Percentiles rank a stretch among this genome's conserved stretches.
phyloP scores from a whole-genome alignment of 2,113 vertebrate genomes.

The Erythrolamprus reginae region DNA sequence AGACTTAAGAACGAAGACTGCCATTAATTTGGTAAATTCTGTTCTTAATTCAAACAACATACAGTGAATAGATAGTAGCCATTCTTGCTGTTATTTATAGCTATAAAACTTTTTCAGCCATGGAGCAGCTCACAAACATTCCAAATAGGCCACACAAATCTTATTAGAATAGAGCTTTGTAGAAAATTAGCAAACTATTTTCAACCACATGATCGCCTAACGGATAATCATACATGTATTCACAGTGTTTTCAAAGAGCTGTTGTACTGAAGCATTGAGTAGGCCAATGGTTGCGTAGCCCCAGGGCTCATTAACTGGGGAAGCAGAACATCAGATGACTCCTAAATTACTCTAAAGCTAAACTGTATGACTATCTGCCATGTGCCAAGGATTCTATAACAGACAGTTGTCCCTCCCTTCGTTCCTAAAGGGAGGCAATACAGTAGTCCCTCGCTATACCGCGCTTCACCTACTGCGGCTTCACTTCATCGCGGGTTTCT shows the following conservation, averaged over 20 bases:
- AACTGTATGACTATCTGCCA: not conserved
- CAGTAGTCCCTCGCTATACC: too few relatives aligned
- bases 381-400: accelerated
- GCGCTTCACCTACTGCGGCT: too few relatives aligned
- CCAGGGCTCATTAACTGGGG: not conserved
- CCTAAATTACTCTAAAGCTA: not conserved
- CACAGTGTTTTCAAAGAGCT: not conserved
- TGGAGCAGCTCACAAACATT: not conserved
- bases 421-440: not conserved
- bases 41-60: not conserved
- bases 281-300: not conserved
- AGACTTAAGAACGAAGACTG: not conserved
- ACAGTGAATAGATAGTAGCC: not conserved
- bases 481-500: too few relatives aligned
- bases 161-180: not conserved
- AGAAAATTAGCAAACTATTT: not conserved
- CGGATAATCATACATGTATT: not conserved
- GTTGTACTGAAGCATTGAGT: not conserved
- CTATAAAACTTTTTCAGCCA: not conserved
- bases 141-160: not conserved
- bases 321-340: conserved; percentile 13
- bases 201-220: conserved; percentile 1
- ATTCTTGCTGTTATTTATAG: not conserved
- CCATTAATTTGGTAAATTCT: not conserved
- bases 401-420: not conserved